These are phyloP conservation scores for Agrotis segetum DNA, from an alignment of 2,888 invertebrate genomes.

Conservation along the genomic window DNA sequence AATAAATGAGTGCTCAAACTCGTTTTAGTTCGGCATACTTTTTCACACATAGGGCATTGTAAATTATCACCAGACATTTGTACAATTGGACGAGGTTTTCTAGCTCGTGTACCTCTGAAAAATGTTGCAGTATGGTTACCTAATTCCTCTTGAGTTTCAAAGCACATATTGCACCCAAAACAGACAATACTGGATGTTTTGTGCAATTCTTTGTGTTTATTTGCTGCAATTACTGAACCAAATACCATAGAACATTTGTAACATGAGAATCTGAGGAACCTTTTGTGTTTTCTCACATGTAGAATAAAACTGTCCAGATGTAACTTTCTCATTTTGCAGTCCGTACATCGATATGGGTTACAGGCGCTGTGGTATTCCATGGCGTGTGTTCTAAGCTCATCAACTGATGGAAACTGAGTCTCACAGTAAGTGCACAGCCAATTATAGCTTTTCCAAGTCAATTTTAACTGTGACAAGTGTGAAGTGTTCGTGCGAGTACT, in stretches of 20 bases:
- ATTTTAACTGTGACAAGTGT: constrained; percentile 74
- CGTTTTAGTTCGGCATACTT: constrained; percentile 74
- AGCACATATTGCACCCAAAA: constrained; percentile 77
- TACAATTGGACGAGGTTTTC: constrained; percentile 77
- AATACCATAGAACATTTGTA: constrained; percentile 77
- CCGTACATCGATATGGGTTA: constrained; percentile 92
- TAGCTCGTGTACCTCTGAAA: constrained; percentile 71
- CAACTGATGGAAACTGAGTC: constrained; percentile 73
- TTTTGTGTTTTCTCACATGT: constrained; percentile 92
- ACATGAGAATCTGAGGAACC: constrained; percentile 88
- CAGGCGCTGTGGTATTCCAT: constrained; percentile 91
- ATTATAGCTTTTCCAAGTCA: constrained; percentile 79
- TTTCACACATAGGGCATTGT: constrained; percentile 78
- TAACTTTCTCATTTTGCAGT: constrained; percentile 87
- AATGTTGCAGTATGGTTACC: constrained; percentile 71
- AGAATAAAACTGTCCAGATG: constrained; percentile 75
- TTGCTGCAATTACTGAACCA: constrained; percentile 60
- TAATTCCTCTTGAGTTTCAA: constrained; percentile 70
- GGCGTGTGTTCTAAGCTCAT: constrained; percentile 90
- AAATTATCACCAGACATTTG: constrained; percentile 68
- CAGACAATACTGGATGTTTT: constrained; percentile 71
- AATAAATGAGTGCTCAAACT: constrained; percentile 88
- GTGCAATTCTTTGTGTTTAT: constrained; percentile 69
- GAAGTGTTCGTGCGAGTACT: constrained; percentile 60
- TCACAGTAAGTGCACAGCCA: constrained; percentile 82